A percentile compares a stretch with the other conserved stretches of the same genome.
phyloP scores from a whole-genome alignment of 2,797 vertebrate genomes.

The Myoxocephalus aenaeus region DNA sequence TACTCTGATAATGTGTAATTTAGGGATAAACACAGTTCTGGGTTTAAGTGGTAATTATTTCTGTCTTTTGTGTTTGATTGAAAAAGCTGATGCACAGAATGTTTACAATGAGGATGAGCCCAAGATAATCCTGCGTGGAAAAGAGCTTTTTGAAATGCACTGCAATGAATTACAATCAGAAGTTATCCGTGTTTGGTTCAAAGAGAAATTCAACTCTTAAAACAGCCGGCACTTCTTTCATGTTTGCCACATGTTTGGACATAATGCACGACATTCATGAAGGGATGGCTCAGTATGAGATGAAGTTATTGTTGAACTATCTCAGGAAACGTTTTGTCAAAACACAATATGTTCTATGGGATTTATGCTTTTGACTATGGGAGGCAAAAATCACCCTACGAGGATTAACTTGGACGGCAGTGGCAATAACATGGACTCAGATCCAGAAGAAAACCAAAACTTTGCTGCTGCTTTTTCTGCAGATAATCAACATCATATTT shows the following conservation, averaged over 20 bases:
- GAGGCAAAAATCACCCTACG: too few relatives aligned
- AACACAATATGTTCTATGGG: constrained; percentile 10
- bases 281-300: background rate
- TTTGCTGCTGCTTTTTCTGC: too few relatives aligned
- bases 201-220: constrained; percentile 19
- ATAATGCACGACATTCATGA: constrained; percentile 43
- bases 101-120: background rate
- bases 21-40: too few relatives aligned
- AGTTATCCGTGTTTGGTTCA: constrained; percentile 12
- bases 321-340: constrained; percentile 23
- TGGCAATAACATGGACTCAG: too few relatives aligned
- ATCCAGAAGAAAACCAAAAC: too few relatives aligned
- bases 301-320: constrained; percentile 24
- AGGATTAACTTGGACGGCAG: too few relatives aligned
- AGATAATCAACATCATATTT: too few relatives aligned
- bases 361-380: constrained; percentile 46
- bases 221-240: constrained; percentile 15
- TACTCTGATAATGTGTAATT: too few relatives aligned
- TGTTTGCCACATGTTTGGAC: constrained; percentile 35
- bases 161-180: constrained; percentile 24
- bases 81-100: too few relatives aligned
- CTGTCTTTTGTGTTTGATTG: too few relatives aligned
- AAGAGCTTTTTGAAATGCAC: constrained; percentile 32
- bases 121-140: constrained; percentile 24
- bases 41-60: too few relatives aligned